These are phyloP conservation scores for Tupaia tana DNA, from an alignment of 2,113 vertebrate genomes.

Conservation along the genomic window DNA sequence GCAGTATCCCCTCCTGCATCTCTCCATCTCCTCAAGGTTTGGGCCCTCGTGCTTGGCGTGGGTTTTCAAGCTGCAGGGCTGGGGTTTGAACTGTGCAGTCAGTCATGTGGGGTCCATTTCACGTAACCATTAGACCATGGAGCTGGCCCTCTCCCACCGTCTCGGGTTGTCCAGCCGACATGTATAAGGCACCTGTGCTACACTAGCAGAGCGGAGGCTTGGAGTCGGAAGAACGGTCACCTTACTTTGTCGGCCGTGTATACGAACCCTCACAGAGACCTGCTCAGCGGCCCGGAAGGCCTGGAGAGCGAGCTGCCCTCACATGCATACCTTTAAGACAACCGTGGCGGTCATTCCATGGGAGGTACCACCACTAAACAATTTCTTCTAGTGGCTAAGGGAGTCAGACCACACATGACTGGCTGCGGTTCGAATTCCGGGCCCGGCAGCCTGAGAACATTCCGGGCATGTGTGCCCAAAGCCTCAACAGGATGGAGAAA, in stretches of 20 bases:
- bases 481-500: no score
- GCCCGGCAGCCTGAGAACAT: no score
- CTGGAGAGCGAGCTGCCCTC: not conserved
- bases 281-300: not conserved
- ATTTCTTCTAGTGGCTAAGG: not conserved
- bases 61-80: no score
- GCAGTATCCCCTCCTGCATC: no score
- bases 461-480: no score
- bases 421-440: no score
- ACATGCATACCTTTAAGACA: not conserved
- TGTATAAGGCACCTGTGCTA: not conserved
- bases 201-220: not conserved
- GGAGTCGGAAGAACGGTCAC: not conserved
- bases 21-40: no score
- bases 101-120: no score
- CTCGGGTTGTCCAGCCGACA: not conserved
- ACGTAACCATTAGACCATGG: no score
- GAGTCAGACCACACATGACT: no score
- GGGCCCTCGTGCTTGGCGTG: no score
- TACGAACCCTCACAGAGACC: not conserved
- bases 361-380: not conserved
- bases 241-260: not conserved
- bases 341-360: not conserved
- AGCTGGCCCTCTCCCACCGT: not conserved
- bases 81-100: no score